These are phyloP conservation scores for Ephydatia muelleri DNA, from an alignment of 37 sponge, comb jelly and placozoan genomes.

Conservation along the genomic window DNA sequence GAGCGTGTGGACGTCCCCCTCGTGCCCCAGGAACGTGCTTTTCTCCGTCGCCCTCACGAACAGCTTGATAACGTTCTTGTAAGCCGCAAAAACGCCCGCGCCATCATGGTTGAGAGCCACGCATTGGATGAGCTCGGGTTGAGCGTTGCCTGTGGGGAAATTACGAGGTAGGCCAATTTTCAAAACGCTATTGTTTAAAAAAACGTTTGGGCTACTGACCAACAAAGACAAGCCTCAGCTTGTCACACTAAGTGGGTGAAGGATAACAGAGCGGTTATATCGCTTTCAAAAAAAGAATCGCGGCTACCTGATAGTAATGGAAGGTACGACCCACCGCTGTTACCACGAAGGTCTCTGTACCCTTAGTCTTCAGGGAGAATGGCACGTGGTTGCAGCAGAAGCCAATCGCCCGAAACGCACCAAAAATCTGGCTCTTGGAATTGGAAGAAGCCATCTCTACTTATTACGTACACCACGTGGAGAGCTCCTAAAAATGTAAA, in stretches of 20 bases:
- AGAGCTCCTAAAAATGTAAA: not conserved
- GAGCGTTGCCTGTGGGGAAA: conserved; percentile 27
- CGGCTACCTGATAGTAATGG: conserved; percentile 76
- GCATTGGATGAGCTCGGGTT: conserved; percentile 62
- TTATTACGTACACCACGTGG: conserved; percentile 1
- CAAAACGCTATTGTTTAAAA: not conserved
- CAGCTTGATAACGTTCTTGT: conserved; percentile 42
- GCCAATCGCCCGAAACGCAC: conserved; percentile 83
- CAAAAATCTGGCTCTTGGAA: conserved; percentile 65
- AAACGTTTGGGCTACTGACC: conserved; percentile 27
- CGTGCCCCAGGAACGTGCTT: conserved; percentile 55
- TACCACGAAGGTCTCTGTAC: conserved; percentile 54
- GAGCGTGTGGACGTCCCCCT: conserved; percentile 44
- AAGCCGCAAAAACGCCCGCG: conserved; percentile 42
- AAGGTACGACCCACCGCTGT: conserved; percentile 77
- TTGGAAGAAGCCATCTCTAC: conserved; percentile 1
- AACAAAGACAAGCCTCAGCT: conserved; percentile 65
- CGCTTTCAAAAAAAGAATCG: too few species aligned
- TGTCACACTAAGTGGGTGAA: conserved; percentile 64
- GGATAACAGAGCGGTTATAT: not conserved
- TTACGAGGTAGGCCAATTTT: not conserved
- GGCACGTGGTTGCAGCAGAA: conserved; percentile 86
- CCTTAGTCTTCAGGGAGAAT: conserved; percentile 32
- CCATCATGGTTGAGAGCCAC: conserved; percentile 45
- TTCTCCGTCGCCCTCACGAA: conserved; percentile 68